A percentile compares a stretch with the other conserved stretches of the same genome.
Conservation (phyloP, 2,797 vertebrate species). For the Argyrosomus regius region DNA sequence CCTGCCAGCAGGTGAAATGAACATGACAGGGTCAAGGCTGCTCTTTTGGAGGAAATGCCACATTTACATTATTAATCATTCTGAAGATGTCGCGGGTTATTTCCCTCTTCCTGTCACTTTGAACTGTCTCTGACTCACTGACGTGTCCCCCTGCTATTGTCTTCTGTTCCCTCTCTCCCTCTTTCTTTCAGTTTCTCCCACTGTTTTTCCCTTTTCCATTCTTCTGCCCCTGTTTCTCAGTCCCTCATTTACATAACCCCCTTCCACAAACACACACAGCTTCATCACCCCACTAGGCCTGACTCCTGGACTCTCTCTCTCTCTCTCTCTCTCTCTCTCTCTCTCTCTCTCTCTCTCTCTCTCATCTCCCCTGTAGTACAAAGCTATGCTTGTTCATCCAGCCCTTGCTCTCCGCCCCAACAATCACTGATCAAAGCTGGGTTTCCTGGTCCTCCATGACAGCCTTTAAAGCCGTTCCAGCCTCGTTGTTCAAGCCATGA, state of each 20-base stretch:
- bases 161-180: not conserved
- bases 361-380: constrained; percentile 64
- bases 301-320: constrained; percentile 60
- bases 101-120: constrained; percentile 43
- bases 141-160: constrained; percentile 19
- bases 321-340: constrained; percentile 55
- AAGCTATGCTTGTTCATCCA: constrained; percentile 72
- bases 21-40: constrained; percentile 57
- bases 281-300: constrained; percentile 41
- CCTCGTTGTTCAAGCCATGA: constrained; percentile 69
- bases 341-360: constrained; percentile 56
- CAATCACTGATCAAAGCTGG: constrained; percentile 75
- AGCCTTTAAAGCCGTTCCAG: constrained; percentile 69
- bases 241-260: constrained; percentile 58
- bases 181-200: constrained; percentile 12
- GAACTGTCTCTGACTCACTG: constrained; percentile 9
- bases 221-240: constrained; percentile 34
- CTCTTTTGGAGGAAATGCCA: constrained; percentile 51
- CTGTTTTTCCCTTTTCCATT: constrained; percentile 28
- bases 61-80: constrained; percentile 60
- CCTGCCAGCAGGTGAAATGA: constrained; percentile 44
- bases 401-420: constrained; percentile 55
- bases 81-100: constrained; percentile 22
- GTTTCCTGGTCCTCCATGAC: constrained; percentile 56
- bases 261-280: constrained; percentile 46